Conservation (phyloP, 2,113 vertebrate genomes). For the Nannobrachium achirus region DNA sequence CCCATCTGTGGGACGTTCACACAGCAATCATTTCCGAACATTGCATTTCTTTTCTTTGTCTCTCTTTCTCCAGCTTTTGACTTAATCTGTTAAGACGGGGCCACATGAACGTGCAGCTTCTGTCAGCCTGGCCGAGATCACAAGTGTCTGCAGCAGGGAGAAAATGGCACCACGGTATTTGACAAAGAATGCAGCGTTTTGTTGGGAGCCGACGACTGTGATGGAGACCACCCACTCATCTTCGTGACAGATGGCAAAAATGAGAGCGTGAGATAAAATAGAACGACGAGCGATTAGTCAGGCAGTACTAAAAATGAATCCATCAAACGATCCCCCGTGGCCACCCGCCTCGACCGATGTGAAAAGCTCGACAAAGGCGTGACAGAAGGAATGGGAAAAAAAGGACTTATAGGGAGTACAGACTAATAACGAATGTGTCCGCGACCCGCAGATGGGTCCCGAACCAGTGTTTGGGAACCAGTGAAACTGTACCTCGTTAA, state of each 20-base stretch:
- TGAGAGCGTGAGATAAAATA: slow-evolving; percentile 9
- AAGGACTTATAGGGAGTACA: slow-evolving; percentile 2
- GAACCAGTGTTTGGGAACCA: too few species aligned
- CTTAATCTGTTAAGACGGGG: too few species aligned
- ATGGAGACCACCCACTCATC: slow-evolving; percentile 61
- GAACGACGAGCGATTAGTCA: slow-evolving; percentile 40
- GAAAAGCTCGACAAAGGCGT: slow-evolving; percentile 33
- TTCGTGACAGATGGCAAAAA: slow-evolving; percentile 43
- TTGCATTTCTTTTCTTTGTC: too few species aligned
- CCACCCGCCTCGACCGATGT: slow-evolving; percentile 10
- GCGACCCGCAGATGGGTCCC: too few species aligned
- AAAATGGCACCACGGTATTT: slow-evolving; percentile 1
- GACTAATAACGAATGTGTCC: too few species aligned
- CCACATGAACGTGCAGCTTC: too few species aligned
- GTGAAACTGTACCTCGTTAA: slow-evolving; percentile 99
- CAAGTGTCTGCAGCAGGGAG: slow-evolving; percentile 16
- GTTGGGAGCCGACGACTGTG: slow-evolving; percentile 43
- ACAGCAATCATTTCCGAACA: too few species aligned
- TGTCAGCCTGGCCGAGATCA: too few species aligned
- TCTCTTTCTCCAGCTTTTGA: too few species aligned
- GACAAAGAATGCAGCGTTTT: slow-evolving; percentile 33
- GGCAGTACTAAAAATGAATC: slow-evolving; percentile 55
- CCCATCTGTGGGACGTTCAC: too few species aligned
- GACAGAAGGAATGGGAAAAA: slow-evolving; percentile 35
- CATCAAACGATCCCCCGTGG: slow-evolving; percentile 50